Conservation (phyloP, 1,140 invertebrate genomes). For the Dendrolimus punctatus region DNA sequence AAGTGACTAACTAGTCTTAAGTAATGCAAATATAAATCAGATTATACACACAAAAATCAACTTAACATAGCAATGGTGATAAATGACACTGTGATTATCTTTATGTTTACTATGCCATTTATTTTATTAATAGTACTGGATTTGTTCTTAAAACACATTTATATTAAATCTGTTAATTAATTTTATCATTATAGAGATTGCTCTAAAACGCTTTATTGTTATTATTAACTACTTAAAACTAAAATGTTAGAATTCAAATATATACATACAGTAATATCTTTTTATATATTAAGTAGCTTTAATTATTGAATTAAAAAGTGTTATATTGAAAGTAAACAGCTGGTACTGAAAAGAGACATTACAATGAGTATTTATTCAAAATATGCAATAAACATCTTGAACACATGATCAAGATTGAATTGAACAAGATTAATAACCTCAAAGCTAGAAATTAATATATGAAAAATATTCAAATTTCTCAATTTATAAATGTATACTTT, state of each 20-base stretch:
- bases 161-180: not conserved
- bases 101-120: not conserved
- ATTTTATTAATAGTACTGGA: constrained; percentile 1
- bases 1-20: no score
- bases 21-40: no score
- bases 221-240: constrained; percentile 63
- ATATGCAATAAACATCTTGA: no score
- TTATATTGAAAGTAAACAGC: no score
- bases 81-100: not conserved
- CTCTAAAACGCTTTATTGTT: constrained; percentile 19
- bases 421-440: no score
- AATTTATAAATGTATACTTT: no score
- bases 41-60: no score
- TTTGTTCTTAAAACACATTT: constrained; percentile 17
- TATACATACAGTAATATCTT: constrained; percentile 63
- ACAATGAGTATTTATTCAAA: no score
- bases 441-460: no score
- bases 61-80: constrained; percentile 4
- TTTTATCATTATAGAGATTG: constrained; percentile 11
- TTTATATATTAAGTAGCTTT: constrained; percentile 16
- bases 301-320: constrained; percentile 4
- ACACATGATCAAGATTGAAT: no score
- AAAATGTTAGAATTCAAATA: constrained; percentile 57
- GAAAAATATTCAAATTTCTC: no score
- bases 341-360: no score